These are phyloP conservation scores for Sarcophaga peregrina DNA, from an alignment of 1,140 invertebrate genomes.

Conservation along the genomic window DNA sequence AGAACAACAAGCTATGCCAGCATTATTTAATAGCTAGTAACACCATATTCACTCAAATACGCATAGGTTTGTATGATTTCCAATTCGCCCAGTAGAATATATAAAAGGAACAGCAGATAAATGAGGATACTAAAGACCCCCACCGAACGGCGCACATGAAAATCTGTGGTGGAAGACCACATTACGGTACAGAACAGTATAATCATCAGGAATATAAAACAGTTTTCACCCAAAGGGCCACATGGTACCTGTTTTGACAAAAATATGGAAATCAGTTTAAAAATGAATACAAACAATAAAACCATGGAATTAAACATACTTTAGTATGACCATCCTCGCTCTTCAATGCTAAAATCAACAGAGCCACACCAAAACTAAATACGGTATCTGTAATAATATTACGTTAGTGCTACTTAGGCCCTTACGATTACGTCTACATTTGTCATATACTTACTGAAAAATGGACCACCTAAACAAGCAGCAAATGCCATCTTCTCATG, in stretches of 20 bases:
- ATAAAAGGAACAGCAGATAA: conserved; percentile 44
- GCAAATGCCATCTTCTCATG: conserved; percentile 50
- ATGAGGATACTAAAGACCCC: conserved; percentile 43
- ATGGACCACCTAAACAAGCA: conserved; percentile 47
- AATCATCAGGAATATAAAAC: conserved; percentile 43
- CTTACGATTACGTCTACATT: not conserved
- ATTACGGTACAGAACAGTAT: conserved; percentile 31
- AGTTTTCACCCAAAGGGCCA: conserved; percentile 46
- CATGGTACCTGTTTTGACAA: conserved; percentile 14
- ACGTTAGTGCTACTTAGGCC: not conserved
- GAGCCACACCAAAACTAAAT: conserved; percentile 33
- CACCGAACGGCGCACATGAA: conserved; percentile 37
- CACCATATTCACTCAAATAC: conserved; percentile 27
- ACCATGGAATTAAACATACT: not conserved
- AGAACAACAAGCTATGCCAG: no score
- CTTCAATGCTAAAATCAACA: conserved; percentile 31
- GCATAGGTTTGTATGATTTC: conserved; percentile 46
- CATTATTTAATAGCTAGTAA: no score
- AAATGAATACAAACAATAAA: no score
- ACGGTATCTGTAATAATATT: conserved; percentile 31
- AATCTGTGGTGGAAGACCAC: conserved; percentile 42
- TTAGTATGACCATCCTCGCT: conserved; percentile 23
- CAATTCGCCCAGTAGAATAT: conserved; percentile 34
- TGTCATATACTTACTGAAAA: conserved; percentile 47
- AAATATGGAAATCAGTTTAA: conserved; percentile 1